Evolutionary conservation across 2,113 vertebrate genomes (phyloP), one percentile per base, ranked within the genome.

Genomic region (Chaetops frenatus): DNA sequence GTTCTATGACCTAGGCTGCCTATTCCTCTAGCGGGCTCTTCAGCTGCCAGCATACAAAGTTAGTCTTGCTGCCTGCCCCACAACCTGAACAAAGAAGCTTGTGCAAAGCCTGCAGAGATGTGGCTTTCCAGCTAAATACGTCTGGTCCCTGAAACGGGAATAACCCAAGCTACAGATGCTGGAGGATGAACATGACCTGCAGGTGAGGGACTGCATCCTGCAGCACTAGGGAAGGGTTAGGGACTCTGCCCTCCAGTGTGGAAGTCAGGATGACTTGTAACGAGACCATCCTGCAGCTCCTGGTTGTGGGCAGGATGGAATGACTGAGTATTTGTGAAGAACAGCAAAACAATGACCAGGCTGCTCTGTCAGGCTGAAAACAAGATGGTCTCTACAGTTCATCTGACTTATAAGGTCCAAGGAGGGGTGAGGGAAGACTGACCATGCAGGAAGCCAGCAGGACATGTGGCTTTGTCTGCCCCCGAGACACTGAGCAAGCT

Each of bases 341-440:
- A 48, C 42, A 69, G 60, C 29, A 40, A 73, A 42, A 53, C 20
- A 80, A 18, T 12, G 45, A 78, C 21, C 33, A 78, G 35, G 47
- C 73, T 81, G 53, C 47, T 78, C 51, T 6, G 7, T 33, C 40
- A 86, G 31, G 56, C 35, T 89, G 17, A 78, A 89, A 64, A 24
- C 11, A 51, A 80, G 67, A 61, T 0, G 0, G 60, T 42, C 25
- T 81, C 53, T 66, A 54, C 0, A 0, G 65, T 87, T 81, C 64
- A 57, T 28, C 65, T 87, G 38, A 50, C 50, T 81, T 76, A 42
- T 0, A 53, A 77, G 24, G 45, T 57, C 84, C 83, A 65, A 40
- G n/a, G 58, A 44, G 10, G 12, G 25, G 36, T 12, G 12, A 73
- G 28, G 54, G 81, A 86, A 91, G 81, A 53, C 21, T 2, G 13